Evolutionary conservation across 2,888 invertebrate species (phyloP).

Genomic region (Pachymerium ferrugineum): DNA sequence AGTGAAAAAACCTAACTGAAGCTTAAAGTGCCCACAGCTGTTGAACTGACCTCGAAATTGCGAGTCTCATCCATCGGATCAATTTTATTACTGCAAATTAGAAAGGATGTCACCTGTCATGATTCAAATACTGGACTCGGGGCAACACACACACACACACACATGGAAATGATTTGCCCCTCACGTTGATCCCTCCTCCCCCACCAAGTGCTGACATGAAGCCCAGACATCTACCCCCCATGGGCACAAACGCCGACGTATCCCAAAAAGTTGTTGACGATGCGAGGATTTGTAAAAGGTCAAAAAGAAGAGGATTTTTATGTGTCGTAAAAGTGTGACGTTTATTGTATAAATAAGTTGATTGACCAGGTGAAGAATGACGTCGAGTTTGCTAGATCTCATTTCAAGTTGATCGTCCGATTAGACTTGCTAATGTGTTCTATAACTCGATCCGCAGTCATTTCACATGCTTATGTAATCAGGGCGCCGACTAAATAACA

Average conservation of each 20-base stretch:
- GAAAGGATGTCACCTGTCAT: conserved; percentile 18
- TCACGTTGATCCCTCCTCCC: too few relatives aligned
- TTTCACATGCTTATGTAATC: conserved; percentile 32
- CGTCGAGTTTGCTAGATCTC: conserved; percentile 1
- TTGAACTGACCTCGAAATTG: not conserved
- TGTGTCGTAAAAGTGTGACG: conserved; percentile 31
- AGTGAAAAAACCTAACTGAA: too few relatives aligned
- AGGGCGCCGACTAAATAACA: conserved; percentile 31
- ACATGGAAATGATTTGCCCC: too few relatives aligned
- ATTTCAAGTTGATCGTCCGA: conserved; percentile 15
- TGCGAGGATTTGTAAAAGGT: conserved; percentile 28
- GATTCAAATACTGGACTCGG: conserved; percentile 15
- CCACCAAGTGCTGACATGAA: not conserved
- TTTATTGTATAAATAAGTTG: conserved; percentile 32
- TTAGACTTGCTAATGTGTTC: conserved; percentile 21
- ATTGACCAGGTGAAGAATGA: too few relatives aligned
- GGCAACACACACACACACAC: too few relatives aligned
- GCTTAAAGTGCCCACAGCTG: not conserved
- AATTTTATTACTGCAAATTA: conserved; percentile 18
- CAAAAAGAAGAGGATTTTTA: conserved; percentile 17
- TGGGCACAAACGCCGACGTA: not conserved
- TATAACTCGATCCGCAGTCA: conserved; percentile 21
- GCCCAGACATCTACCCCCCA: conserved; percentile 1
- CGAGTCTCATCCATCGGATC: conserved; percentile 15
- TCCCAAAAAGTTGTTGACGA: conserved; percentile 11